phyloP scores from a whole-genome alignment of 2,797 vertebrate species.

The Gallinago stenura region DNA sequence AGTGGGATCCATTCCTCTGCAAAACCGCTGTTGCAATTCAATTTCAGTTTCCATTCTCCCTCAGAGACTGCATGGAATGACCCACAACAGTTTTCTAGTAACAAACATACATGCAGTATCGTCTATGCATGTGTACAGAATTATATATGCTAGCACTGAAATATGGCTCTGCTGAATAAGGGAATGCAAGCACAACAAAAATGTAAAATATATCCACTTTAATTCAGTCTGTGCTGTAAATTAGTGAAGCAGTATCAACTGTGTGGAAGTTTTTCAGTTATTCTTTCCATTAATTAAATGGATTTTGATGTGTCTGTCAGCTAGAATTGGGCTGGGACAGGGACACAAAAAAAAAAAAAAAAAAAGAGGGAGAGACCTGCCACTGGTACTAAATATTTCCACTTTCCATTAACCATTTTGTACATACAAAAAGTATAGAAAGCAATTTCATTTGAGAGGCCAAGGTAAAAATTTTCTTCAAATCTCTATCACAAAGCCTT shows the following conservation, averaged over 20 bases:
- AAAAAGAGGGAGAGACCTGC: fast-evolving
- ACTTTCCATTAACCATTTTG: neutral
- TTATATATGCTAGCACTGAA: neutral
- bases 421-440: neutral
- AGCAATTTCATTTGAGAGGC: neutral
- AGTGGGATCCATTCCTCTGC: neutral
- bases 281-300: neutral
- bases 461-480: neutral
- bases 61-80: neutral
- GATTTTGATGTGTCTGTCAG: neutral
- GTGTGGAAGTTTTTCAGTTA: neutral
- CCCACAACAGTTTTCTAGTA: neutral
- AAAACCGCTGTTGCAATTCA: neutral
- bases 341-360: too few relatives aligned
- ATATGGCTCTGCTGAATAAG: neutral
- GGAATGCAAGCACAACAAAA: neutral
- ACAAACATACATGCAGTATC: neutral
- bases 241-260: neutral
- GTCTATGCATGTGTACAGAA: neutral
- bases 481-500: neutral
- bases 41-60: neutral
- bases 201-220: neutral
- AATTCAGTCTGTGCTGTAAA: neutral
- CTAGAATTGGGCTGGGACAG: neutral
- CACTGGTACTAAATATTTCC: neutral